phyloP scores from a whole-genome alignment of 1,140 invertebrate species.

The Musca vetustissima region DNA sequence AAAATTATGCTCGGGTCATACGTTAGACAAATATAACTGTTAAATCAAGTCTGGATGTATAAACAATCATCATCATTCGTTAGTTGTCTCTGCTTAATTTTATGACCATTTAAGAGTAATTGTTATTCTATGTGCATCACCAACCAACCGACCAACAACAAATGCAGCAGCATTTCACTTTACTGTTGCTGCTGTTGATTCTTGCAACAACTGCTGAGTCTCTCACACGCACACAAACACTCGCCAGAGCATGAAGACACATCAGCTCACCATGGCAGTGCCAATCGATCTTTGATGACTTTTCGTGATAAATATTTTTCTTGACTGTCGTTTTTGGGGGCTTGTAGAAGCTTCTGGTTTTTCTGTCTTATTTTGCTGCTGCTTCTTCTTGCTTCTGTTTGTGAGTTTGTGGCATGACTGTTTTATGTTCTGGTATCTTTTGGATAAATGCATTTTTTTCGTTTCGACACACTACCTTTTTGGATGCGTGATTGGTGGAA shows the following conservation, averaged over 20 bases:
- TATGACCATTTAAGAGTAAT: constrained; percentile 14
- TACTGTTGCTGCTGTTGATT: constrained; percentile 2
- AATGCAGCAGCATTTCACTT: constrained; percentile 29
- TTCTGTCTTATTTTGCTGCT: not conserved
- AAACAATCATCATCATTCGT: too few species aligned
- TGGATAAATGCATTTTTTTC: not conserved
- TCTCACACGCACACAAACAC: not conserved
- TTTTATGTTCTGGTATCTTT: too few species aligned
- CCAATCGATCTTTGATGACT: constrained; percentile 31
- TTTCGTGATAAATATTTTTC: constrained; percentile 28
- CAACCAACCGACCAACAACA: not conserved
- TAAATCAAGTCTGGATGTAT: too few species aligned
- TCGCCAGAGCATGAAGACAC: not conserved
- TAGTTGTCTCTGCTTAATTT: not conserved
- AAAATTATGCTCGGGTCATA: too few species aligned
- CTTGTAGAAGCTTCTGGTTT: constrained; percentile 1
- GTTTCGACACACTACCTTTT: not conserved
- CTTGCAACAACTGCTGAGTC: not conserved
- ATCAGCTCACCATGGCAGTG: constrained; percentile 14
- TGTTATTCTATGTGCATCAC: not conserved
- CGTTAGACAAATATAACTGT: too few species aligned
- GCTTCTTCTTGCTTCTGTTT: too few species aligned
- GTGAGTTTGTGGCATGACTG: not conserved
- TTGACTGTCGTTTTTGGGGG: not conserved
- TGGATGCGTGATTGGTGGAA: constrained; percentile 25